These are phyloP conservation scores for Tetragnatha montana DNA, from an alignment of 2,888 invertebrate species.

Conservation along the genomic window DNA sequence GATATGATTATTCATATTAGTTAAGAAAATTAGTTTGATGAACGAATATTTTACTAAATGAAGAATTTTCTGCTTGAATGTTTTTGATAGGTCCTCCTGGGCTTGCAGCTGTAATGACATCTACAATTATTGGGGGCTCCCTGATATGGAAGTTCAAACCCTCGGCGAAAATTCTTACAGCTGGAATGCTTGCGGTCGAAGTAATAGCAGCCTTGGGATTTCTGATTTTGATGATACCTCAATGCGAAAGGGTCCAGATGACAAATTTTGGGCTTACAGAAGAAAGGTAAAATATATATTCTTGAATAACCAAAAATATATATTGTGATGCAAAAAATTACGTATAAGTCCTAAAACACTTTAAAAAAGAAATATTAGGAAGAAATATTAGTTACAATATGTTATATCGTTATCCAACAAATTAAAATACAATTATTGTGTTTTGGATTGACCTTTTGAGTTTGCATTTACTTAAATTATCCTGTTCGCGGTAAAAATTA, in stretches of 20 bases:
- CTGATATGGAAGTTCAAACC: slow-evolving; percentile 57
- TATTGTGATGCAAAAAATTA: no score
- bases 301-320: background rate
- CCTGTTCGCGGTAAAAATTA: no score
- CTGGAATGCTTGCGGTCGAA: slow-evolving; percentile 9
- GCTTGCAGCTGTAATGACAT: slow-evolving; percentile 22
- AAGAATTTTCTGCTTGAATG: background rate
- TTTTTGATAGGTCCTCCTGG: slow-evolving; percentile 43
- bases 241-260: slow-evolving; percentile 33
- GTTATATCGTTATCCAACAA: no score
- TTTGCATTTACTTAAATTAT: no score
- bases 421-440: no score
- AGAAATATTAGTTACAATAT: no score
- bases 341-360: no score
- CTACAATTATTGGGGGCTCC: slow-evolving; percentile 36
- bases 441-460: no score
- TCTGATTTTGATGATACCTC: slow-evolving; percentile 47
- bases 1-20: background rate
- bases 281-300: slow-evolving; percentile 31
- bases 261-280: slow-evolving; percentile 13
- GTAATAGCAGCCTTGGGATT: slow-evolving; percentile 12
- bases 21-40: background rate
- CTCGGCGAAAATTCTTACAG: slow-evolving; percentile 1
- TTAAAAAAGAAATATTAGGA: no score
- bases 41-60: background rate